phyloP scores from a whole-genome alignment of 2,113 vertebrate genomes.

The Isurus oxyrinchus region DNA sequence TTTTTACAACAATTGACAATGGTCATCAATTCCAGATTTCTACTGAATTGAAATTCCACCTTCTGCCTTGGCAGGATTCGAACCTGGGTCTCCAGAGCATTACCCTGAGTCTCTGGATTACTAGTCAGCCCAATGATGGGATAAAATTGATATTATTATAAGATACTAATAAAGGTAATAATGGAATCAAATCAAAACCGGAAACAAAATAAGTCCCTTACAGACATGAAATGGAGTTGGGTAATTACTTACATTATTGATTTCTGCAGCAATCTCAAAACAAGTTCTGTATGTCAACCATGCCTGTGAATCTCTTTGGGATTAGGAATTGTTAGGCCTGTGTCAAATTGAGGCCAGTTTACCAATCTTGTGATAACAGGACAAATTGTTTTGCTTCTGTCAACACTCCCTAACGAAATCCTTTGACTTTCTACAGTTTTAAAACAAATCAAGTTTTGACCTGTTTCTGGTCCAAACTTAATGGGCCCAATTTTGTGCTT shows the following conservation, averaged over 20 bases:
- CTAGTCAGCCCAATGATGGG: no score
- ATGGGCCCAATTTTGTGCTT: neutral
- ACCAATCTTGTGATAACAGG: neutral
- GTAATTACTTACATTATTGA: neutral
- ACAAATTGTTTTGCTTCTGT: neutral
- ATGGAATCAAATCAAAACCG: neutral
- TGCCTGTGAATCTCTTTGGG: neutral
- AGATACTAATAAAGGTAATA: neutral
- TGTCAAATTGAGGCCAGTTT: neutral
- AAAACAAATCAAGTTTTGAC: neutral
- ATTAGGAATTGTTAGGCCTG: neutral
- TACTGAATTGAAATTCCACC: no score
- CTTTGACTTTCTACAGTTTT: neutral
- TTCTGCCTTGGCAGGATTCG: no score
- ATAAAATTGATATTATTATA: neutral
- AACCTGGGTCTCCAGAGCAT: no score
- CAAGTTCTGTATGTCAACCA: neutral
- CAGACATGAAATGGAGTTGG: neutral
- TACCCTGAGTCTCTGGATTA: no score
- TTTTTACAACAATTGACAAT: no score
- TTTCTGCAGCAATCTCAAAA: neutral
- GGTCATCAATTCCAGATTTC: no score
- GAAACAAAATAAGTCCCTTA: neutral
- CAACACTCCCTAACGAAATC: neutral
- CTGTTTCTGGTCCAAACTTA: neutral